Percentiles rank a stretch among this genome's conserved stretches.
phyloP scores from a whole-genome alignment of 2,888 invertebrate species.

The Cheilosia scutellata region DNA sequence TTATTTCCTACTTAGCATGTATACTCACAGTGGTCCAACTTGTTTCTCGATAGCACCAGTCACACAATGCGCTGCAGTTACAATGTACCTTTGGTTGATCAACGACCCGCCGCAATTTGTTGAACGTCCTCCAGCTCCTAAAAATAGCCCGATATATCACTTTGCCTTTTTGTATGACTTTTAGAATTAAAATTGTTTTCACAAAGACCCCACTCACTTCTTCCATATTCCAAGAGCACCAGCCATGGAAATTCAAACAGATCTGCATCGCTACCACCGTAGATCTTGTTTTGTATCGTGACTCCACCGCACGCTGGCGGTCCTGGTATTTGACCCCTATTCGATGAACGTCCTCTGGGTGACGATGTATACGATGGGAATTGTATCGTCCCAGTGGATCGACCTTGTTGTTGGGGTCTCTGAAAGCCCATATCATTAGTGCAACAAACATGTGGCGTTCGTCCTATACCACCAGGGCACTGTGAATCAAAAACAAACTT shows the following conservation, averaged over 20 bases:
- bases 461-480: constrained; percentile 78
- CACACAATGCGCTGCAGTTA: constrained; percentile 88
- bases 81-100: constrained; percentile 84
- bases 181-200: neutral
- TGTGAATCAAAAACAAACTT: constrained; percentile 80
- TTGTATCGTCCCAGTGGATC: constrained; percentile 20
- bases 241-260: constrained; percentile 90
- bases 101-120: constrained; percentile 82
- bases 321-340: constrained; percentile 75
- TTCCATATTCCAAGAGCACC: constrained; percentile 87
- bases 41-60: constrained; percentile 84
- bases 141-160: constrained; percentile 9
- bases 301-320: constrained; percentile 82
- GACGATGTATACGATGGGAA: constrained; percentile 40
- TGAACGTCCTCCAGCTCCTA: constrained; percentile 77
- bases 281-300: constrained; percentile 85
- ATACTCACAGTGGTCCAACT: constrained; percentile 86
- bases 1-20: neutral
- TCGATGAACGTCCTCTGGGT: constrained; percentile 8
- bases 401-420: constrained; percentile 44
- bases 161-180: constrained; percentile 24
- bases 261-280: constrained; percentile 86
- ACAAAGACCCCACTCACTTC: constrained; percentile 77
- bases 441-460: constrained; percentile 81
- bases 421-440: constrained; percentile 80